Evolutionary conservation across 2,888 invertebrate genomes (phyloP).

Genomic region (Callinectes sapidus): DNA sequence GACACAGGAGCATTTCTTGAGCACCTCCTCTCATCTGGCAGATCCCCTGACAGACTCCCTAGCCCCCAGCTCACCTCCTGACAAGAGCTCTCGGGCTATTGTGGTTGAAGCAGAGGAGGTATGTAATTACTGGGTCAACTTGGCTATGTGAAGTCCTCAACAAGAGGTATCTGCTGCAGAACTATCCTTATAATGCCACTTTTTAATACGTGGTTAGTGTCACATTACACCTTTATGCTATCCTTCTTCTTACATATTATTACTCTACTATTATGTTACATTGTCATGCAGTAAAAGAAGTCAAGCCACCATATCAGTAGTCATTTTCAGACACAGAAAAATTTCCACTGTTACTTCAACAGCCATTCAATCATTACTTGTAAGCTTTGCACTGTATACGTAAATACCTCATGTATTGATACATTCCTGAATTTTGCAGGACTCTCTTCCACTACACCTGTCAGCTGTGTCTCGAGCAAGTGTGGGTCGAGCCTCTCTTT

Average conservation of each 20-base stretch:
- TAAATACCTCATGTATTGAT: neutral
- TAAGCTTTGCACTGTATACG: neutral
- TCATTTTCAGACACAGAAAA: neutral
- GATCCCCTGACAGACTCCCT: conserved; percentile 9
- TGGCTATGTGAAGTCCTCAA: neutral
- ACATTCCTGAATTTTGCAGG: conserved; percentile 6
- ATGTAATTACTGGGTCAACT: neutral
- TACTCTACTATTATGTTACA: neutral
- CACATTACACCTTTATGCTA: neutral
- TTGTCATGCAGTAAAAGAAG: neutral
- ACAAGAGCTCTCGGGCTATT: conserved; percentile 46
- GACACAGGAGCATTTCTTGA: neutral
- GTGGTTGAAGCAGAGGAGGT: conserved; percentile 58
- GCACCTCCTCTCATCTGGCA: conserved; percentile 28
- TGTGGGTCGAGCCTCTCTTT: neutral
- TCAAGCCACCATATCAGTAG: neutral
- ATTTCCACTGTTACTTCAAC: neutral
- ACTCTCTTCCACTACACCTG: conserved; percentile 23
- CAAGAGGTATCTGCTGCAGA: neutral
- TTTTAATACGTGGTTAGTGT: neutral
- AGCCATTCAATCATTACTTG: neutral
- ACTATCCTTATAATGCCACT: neutral
- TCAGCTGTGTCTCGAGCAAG: neutral
- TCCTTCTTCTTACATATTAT: neutral
- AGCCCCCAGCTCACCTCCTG: conserved; percentile 8